Base-by-base conservation (phyloP, 2,113 vertebrate species). In the Australoheros scitulus region DNA sequence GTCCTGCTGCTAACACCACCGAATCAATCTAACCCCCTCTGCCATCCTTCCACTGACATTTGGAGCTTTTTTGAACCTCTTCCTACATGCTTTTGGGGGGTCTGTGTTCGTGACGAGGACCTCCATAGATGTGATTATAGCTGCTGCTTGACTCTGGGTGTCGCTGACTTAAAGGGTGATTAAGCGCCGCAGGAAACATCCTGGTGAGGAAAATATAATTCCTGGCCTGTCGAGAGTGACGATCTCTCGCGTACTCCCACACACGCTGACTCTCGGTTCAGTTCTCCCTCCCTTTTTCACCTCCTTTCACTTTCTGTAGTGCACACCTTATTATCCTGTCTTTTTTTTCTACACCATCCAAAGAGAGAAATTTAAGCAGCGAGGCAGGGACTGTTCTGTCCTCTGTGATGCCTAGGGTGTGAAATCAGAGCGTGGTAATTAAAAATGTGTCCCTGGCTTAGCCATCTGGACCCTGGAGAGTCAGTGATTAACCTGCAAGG, bases 371-470 rank as follows among this genome's bases (percentile, higher is more conserved):
- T 61, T 24, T 83, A 77, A 70, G 72, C 9, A 17, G 50, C 32
- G n/a, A 63, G 47, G 82, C 74, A 84, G 87, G 87, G 86, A 90
- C 88, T 41, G 80, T 80, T 86, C 59, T 77, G 90, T 89, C 90
- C 88, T 86, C 85, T 55, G 86, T 58, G 72, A 83, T 63, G 92
- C 91, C 80, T 86, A 76, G 79, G 72, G 90, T 88, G 92, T 90
- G 89, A 92, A 91, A 92, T 89, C 88, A 90, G 87, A 93, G 88
- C 63, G 70, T 88, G 84, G 89, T 94, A 90, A 95, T 94, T 95
- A 94, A 93, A 93, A 92, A 80, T 70, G 80, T 89, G 89, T 92
- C 90, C 85, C 89, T 32, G 38, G 87, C 80, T 88, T 57, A 47
- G 77, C 88, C 91, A 90, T 89, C 89, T 93, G 93, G 90, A 82